Percentiles rank a stretch among this genome's conserved stretches.
These are phyloP conservation scores for Stomatorhinus walkeri DNA, from an alignment of 2,797 vertebrate genomes.

Conservation along the genomic window DNA sequence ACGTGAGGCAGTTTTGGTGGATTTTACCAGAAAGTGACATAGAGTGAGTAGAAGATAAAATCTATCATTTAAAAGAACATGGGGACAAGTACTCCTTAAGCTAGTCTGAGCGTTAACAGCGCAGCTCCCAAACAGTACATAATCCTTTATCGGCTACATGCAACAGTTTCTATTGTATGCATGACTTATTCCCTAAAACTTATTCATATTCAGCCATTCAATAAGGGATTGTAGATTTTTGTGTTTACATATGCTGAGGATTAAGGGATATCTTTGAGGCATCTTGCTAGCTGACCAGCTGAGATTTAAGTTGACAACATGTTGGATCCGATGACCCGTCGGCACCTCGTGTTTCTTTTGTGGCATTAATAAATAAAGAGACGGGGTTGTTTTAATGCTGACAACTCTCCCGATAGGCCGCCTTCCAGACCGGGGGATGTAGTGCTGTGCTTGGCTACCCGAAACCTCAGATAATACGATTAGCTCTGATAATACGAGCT, in stretches of 20 bases:
- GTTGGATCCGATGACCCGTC: background rate
- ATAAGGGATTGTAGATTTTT: background rate
- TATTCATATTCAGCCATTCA: background rate
- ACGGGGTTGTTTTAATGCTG: slow-evolving; percentile 11
- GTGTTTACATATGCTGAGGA: background rate
- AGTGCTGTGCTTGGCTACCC: background rate
- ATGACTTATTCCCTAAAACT: background rate
- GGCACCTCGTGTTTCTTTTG: background rate
- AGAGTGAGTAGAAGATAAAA: background rate
- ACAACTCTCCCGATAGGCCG: background rate
- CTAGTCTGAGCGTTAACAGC: background rate
- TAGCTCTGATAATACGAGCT: background rate
- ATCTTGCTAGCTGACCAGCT: background rate
- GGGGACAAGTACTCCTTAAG: background rate
- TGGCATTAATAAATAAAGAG: slow-evolving; percentile 13
- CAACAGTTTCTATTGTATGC: background rate
- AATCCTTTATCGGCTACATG: background rate
- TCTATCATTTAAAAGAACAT: background rate
- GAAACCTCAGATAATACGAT: slow-evolving; percentile 14
- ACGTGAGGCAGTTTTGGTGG: background rate
- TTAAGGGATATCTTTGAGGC: background rate
- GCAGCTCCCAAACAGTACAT: background rate
- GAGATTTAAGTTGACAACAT: background rate
- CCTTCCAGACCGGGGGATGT: background rate
- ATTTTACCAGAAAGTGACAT: background rate